Evolutionary conservation across 2,113 vertebrate genomes (phyloP), one percentile per base, ranked within the genome.

Genomic region (Otocyon megalotis): DNA sequence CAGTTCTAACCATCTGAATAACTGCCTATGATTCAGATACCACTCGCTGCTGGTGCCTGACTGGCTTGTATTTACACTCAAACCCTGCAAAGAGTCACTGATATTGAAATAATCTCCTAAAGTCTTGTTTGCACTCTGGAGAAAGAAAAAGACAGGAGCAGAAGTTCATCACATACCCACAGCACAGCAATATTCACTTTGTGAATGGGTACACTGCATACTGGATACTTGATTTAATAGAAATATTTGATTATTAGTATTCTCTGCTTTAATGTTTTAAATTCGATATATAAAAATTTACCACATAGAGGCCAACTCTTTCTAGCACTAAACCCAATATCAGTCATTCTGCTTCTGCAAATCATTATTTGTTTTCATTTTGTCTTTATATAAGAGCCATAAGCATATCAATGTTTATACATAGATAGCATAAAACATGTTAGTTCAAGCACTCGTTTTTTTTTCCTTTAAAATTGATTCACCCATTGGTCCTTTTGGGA

Each of bases 241-340:
- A 88, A 60, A 67, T n/a, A 58, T 28, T 62, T 72, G 11, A n/a
- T 37, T 28, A 63, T 67, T 83, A 71, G 48, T 22, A 9, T 83
- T 95, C n/a, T 90, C 80, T 88, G 53, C 14, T 87, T 94, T 87
- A 35, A 30, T 7, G 22, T 20, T 95, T 88, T 88, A 50, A 84
- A 80, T 88, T 88, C 77, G 54, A 83, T 62, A 28, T 79, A 67
- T n/a, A 94, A 56, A 85, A 85, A 58, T 62, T 14, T 69, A 9
- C 43, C 43, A 43, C 43, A 43, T 6, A 13, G 35, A 90, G 32
- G 14, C 17, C 60, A 82, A 9, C 69, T 32, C 48, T 89, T 62
- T 82, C 79, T 79, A 79, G 24, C 35, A 74, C 26, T 96, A 93
- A 84, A 86, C 28, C 60, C 43, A 3, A 80, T 79, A 80, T 77